Evolutionary conservation across 2,797 vertebrate genomes (phyloP), one percentile per base, ranked within the genome.

Genomic region (Ctenopoma kingsleyae): DNA sequence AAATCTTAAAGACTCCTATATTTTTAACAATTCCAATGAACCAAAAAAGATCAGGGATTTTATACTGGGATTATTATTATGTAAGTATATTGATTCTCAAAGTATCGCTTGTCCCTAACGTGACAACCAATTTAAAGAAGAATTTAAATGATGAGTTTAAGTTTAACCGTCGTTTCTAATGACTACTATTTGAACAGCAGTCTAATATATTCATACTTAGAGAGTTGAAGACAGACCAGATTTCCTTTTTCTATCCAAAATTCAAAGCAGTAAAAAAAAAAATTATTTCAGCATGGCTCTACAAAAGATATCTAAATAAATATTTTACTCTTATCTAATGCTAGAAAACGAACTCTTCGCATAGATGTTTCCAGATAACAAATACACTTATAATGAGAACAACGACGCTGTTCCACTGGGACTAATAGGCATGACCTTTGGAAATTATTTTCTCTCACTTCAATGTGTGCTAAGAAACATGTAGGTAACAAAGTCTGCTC

Each of bases 341-440:
- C 38, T 11, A 17, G 23, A 56, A 55, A 8, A 16, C 8, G 23
- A 30, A 50, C 41, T 5, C 8, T 43, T 17, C 13, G 23, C n/a
- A 32, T 13, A 35, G 46, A 22, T 44, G 43, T 54, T 48, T 44
- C 15, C 50, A 54, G n/a, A 58, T 27, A 56, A 67, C 44, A 59
- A 38, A 70, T 75, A 30, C 0, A 5, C 22, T 62, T 58, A 51
- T 53, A 70, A 69, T 59, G 67, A 64, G 32, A 64, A 77, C 62
- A 56, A 58, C 41, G 27, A 30, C 41, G 47, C 47, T 60, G 43
- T 16, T 53, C 23, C 66, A 40, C 27, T 51, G 41, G 50, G 48
- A 67, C 23, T 67, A 79, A 72, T 36, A 30, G 17, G n/a, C 15
- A 8, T 70, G 65, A 78, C 69, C 74, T 79, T 74, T 63, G 17